Evolutionary conservation across 2,113 vertebrate species (phyloP).

Genomic region (Cricetomys ansorgei): DNA sequence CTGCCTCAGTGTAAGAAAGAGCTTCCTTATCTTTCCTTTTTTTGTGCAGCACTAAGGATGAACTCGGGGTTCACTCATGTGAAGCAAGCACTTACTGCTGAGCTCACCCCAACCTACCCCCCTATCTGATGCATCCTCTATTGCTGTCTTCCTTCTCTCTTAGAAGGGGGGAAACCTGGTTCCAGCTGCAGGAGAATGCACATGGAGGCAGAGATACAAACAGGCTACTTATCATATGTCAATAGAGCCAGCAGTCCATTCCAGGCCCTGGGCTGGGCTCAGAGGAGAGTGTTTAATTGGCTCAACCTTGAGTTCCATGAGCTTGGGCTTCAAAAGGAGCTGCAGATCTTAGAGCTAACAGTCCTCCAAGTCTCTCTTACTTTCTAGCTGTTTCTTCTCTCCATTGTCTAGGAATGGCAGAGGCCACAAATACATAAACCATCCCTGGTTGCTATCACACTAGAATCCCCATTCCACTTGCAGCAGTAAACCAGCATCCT

Average conservation of each 20-base stretch:
- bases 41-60: no score
- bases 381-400: neutral
- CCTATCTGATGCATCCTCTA: neutral
- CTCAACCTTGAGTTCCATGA: neutral
- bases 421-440: neutral
- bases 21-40: no score
- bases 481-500: neutral
- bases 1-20: neutral
- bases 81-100: neutral
- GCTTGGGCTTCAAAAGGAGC: neutral
- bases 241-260: accelerated
- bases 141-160: neutral
- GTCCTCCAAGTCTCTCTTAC: neutral
- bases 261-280: neutral
- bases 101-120: neutral
- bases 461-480: neutral
- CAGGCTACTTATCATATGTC: accelerated
- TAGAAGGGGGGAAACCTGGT: neutral
- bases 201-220: no score
- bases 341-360: neutral
- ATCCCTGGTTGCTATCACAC: neutral
- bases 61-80: neutral
- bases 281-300: neutral
- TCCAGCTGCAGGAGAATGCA: neutral
- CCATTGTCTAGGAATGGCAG: neutral